Conservation (phyloP, 2,113 vertebrate genomes). For the Hyperoodon ampullatus region DNA sequence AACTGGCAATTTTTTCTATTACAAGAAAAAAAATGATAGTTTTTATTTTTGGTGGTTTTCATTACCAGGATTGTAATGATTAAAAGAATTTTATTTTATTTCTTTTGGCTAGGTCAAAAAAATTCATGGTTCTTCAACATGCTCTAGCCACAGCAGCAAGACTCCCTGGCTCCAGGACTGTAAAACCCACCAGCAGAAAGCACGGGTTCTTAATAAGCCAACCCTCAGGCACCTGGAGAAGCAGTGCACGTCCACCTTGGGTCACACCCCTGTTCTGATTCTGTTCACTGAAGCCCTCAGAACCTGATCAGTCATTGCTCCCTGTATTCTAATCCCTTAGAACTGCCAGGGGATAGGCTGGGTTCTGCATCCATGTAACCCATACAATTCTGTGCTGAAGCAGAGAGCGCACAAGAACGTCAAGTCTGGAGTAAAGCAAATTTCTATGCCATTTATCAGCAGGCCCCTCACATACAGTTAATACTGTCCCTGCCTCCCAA, state of each 20-base stretch:
- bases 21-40: background rate
- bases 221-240: background rate
- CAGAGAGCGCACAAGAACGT: background rate
- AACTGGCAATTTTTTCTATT: background rate
- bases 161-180: background rate
- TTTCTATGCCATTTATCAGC: background rate
- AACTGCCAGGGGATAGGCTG: background rate
- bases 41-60: conserved; percentile 28
- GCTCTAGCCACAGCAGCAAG: background rate
- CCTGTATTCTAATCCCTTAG: background rate
- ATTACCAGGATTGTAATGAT: background rate
- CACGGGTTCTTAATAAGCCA: background rate
- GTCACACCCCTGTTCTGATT: background rate
- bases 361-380: background rate
- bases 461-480: background rate
- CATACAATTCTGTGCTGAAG: background rate
- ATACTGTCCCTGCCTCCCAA: background rate
- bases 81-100: background rate
- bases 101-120: background rate
- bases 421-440: background rate
- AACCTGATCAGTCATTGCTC: background rate
- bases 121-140: background rate
- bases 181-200: background rate
- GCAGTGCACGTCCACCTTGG: accelerated
- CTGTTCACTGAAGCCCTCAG: background rate